Evolutionary conservation across 2,113 vertebrate species (phyloP).

Genomic region (Notechis scutatus): DNA sequence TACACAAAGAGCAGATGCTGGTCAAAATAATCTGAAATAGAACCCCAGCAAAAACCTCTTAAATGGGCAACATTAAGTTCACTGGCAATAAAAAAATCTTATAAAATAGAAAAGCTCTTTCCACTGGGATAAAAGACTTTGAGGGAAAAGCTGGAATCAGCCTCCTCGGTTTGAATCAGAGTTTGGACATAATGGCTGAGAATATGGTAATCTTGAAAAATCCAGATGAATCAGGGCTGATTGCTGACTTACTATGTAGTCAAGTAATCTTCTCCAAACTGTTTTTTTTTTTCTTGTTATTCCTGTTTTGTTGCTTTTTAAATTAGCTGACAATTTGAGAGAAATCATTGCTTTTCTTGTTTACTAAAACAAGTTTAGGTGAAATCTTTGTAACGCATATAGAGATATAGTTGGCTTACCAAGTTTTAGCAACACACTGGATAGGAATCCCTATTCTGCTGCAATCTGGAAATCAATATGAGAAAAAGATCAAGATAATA

Average conservation of each 20-base stretch:
- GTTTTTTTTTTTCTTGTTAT: background rate
- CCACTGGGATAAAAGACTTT: background rate
- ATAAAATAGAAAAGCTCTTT: background rate
- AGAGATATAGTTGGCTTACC: background rate
- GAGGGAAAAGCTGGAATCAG: background rate
- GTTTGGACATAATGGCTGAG: background rate
- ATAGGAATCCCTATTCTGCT: too few relatives aligned
- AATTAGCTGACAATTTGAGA: background rate
- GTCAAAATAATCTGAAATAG: background rate
- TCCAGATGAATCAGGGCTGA: background rate
- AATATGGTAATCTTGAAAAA: background rate
- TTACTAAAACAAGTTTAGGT: background rate
- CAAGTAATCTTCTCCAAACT: background rate
- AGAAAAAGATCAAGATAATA: background rate
- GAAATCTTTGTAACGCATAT: background rate
- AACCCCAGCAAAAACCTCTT: background rate
- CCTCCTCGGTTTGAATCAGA: background rate
- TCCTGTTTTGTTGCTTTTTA: background rate
- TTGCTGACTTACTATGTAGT: background rate
- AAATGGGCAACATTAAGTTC: background rate
- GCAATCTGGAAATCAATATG: background rate
- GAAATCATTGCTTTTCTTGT: background rate
- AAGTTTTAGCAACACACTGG: background rate
- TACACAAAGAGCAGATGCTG: background rate
- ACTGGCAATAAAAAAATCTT: background rate